phyloP scores from a whole-genome alignment of 2,113 vertebrate genomes.

The Lasiurus cinereus region DNA sequence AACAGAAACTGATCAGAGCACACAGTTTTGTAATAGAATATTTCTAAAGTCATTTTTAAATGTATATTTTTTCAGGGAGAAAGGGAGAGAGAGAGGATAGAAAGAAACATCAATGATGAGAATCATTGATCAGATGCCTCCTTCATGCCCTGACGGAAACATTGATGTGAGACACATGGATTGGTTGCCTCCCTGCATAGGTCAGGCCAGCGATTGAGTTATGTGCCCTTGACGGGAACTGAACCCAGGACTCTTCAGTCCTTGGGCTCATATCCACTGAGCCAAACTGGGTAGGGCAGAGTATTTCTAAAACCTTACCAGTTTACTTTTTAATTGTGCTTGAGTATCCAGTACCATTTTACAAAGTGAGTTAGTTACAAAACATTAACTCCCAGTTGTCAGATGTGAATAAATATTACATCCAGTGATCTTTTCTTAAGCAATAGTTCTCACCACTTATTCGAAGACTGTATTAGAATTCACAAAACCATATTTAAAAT shows the following conservation, averaged over 20 bases:
- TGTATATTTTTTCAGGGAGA: no score
- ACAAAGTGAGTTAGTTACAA: constrained; percentile 62
- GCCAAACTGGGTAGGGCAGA: neutral
- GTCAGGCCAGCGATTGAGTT: no score
- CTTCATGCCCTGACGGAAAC: no score
- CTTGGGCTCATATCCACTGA: no score
- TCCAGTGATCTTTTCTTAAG: constrained; percentile 57
- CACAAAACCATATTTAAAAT: constrained; percentile 71
- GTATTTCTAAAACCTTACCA: constrained; percentile 51
- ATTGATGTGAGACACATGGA: no score
- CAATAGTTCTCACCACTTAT: constrained; percentile 37
- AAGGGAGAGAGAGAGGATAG: no score
- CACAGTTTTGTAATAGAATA: constrained; percentile 52
- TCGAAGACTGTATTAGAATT: constrained; percentile 67
- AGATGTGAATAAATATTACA: constrained; percentile 42
- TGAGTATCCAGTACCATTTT: constrained; percentile 48
- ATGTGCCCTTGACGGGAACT: no score
- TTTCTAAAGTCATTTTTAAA: constrained; percentile 22
- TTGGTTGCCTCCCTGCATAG: no score
- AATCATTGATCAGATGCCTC: no score
- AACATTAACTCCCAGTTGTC: constrained; percentile 57
- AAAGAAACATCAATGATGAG: no score
- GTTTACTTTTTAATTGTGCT: constrained; percentile 56
- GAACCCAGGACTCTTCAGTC: no score
- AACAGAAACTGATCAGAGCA: constrained; percentile 57